A percentile compares a stretch with the other conserved stretches of the same genome.
Evolutionary conservation across 2,888 invertebrate species (phyloP).

Genomic region (Plemyria rubiginata): DNA sequence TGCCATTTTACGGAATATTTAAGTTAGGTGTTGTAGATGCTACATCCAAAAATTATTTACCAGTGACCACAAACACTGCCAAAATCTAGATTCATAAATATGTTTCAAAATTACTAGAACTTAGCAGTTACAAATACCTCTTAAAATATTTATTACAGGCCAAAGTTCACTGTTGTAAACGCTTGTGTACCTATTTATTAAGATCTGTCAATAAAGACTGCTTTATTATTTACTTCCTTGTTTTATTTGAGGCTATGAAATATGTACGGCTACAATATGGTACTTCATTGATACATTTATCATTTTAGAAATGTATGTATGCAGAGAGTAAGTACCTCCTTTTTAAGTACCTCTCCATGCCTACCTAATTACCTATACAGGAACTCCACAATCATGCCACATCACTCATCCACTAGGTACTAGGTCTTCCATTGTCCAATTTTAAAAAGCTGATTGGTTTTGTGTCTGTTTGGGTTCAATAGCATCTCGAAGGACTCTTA

Average conservation of each 20-base stretch:
- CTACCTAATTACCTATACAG: no score
- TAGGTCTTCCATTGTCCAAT: no score
- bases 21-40: constrained; percentile 33
- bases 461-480: no score
- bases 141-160: constrained; percentile 61
- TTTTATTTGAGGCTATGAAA: constrained; percentile 21
- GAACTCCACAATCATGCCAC: no score
- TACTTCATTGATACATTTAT: no score
- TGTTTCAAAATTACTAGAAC: constrained; percentile 20
- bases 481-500: no score
- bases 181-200: constrained; percentile 22
- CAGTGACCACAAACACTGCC: constrained; percentile 46
- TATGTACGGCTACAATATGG: neutral
- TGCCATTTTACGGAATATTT: constrained; percentile 25
- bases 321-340: no score
- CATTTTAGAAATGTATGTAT: no score
- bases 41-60: constrained; percentile 41
- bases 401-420: no score
- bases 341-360: no score
- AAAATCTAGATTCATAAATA: constrained; percentile 35
- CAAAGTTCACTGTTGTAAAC: constrained; percentile 6
- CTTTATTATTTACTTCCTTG: constrained; percentile 52
- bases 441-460: no score
- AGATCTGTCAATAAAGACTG: constrained; percentile 78
- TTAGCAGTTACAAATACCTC: constrained; percentile 53